Evolutionary conservation across 2,888 invertebrate species (phyloP), one percentile per base, ranked within the genome.

Genomic region (Drosophila bunnanda): DNA sequence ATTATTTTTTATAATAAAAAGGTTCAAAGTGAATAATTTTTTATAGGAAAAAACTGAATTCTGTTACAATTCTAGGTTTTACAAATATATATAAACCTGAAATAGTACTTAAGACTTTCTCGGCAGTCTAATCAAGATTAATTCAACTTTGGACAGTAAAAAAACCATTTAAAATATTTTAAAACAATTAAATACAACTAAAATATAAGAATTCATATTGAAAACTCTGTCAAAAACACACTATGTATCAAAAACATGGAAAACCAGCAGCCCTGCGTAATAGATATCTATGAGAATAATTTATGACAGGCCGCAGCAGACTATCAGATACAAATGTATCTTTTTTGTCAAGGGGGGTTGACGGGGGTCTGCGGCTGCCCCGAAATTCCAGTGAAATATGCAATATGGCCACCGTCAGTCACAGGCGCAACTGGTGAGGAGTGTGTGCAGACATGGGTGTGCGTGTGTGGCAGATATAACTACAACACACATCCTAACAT

Each of bases 401-500:
- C 65, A 72, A 74, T 43, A 74, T 74, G 73, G 73, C 74, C 68
- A 68, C 61, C 74, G 38, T 75, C 66, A 74, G 34, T 20, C 34
- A 55, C 57, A 75, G 52, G 71, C 53, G 65, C 50, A 64, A 53
- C 53, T 34, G 34, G 46, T 60, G 55, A 13, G 65, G 59, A 20
- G 46, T 53, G 17, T 22, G 53, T 58, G 39, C 15, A 41, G 22
- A 32, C 36, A 43, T 41, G 39, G 41, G 59, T 76, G 66, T 59
- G 52, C 48, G 58, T 58, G 65, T 62, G 67, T 74, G 62, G 43
- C 60, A 57, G 75, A 67, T 73, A 76, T 80, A 72, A 86, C 50
- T 32, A 34, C 48, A 7, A n/a, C 44, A 68, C 69, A 74, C 76
- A 84, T 82, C 80, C 85, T 79, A 82, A 83, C 86, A 84, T 84